phyloP scores from a whole-genome alignment of 2,113 vertebrate species.

The Onychostruthus taczanowskii region DNA sequence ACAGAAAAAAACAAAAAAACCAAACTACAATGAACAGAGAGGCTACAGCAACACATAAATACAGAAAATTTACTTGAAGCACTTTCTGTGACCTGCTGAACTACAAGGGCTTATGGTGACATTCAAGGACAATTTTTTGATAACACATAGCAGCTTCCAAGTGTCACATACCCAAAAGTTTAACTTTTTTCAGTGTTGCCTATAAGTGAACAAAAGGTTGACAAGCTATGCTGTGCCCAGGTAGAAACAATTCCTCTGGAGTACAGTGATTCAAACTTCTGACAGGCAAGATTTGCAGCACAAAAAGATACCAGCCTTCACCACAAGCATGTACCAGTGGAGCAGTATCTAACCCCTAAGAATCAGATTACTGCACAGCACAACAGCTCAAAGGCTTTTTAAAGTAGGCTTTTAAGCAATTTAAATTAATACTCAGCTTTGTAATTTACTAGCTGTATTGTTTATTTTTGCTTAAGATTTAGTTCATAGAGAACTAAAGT shows the following conservation, averaged over 20 bases:
- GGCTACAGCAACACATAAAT: background rate
- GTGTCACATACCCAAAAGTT: background rate
- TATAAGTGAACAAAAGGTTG: background rate
- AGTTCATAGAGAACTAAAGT: background rate
- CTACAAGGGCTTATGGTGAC: background rate
- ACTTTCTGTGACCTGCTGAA: background rate
- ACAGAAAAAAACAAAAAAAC: background rate
- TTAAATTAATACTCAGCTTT: background rate
- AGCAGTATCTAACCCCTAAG: background rate
- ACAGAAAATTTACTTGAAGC: background rate
- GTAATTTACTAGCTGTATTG: background rate
- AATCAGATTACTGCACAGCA: background rate
- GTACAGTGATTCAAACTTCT: background rate
- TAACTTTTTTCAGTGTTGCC: background rate
- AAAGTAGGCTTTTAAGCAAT: background rate
- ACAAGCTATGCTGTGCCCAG: background rate
- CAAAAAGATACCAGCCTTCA: fast-evolving
- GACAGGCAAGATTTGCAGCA: background rate
- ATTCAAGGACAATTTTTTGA: background rate
- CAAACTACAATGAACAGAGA: background rate
- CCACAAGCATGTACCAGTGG: background rate
- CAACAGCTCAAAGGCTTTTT: background rate
- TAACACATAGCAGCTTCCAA: background rate
- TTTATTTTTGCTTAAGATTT: background rate
- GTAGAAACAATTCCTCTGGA: background rate